phyloP scores from a whole-genome alignment of 2,797 vertebrate species.

The Toxotes lorentzi region DNA sequence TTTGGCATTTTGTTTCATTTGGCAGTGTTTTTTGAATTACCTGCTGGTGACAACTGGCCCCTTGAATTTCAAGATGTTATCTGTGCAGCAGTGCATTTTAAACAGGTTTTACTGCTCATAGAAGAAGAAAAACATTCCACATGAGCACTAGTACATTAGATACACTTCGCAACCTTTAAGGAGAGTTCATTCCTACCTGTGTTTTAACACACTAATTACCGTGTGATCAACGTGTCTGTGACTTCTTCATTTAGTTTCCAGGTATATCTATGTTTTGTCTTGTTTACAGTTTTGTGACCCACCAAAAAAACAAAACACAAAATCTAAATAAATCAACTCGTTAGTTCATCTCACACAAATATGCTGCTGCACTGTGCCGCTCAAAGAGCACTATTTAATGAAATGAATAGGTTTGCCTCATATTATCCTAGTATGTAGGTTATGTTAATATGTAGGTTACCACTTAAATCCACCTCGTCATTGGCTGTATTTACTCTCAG shows the following conservation, averaged over 20 bases:
- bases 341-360: neutral
- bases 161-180: neutral
- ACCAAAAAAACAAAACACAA: neutral
- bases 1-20: slow-evolving; percentile 9
- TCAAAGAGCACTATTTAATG: neutral
- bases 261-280: neutral
- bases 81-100: neutral
- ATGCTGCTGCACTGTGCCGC: neutral
- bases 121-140: neutral
- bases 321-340: neutral
- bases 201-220: neutral
- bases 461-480: slow-evolving; percentile 28
- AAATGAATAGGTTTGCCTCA: slow-evolving; percentile 13
- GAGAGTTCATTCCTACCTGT: neutral
- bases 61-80: neutral
- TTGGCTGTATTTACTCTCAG: slow-evolving; percentile 17
- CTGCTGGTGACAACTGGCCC: neutral
- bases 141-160: neutral
- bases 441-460: slow-evolving; percentile 43
- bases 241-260: neutral
- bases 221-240: neutral
- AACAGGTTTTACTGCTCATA: slow-evolving; percentile 16
- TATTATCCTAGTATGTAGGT: slow-evolving; percentile 20
- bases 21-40: neutral
- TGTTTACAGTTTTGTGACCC: neutral